Evolutionary conservation across 2,113 vertebrate genomes (phyloP), one percentile per base, ranked within the genome.

Genomic region (Platycercus adscitus): DNA sequence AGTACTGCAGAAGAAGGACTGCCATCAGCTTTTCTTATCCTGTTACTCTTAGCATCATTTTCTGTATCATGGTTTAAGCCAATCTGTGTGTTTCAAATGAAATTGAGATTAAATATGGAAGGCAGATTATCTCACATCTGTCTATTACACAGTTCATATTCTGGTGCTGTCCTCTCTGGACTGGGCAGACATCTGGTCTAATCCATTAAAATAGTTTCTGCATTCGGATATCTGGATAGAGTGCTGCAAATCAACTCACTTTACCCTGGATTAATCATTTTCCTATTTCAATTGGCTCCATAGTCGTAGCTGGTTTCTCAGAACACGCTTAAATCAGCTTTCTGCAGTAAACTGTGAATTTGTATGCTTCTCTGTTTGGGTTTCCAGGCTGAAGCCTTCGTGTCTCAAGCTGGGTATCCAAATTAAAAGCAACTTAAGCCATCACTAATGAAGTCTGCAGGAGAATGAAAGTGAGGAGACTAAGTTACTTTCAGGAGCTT

Each of bases 91-190:
- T 86, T 93, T 94, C 37, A 85, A 66, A 75, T 89, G 61, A 86
- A 91, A 81, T 11, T 81, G 89, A 83, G 89, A 46, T 4, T 91
- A 94, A 43, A 23, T 64, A 19, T 31, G 46, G 31, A 46, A 82
- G 56, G 78, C 44, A 49, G 84, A 60, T 91, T 86, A 81, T 77
- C 64, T 91, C 68, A 93, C 43, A 90, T 81, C 71, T 93, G 60
- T 71, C 50, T 91, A 7, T 33, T 66, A 2, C 4, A 2, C 55
- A 47, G 85, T 53, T 89, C 60, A 16, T 77, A 31, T 93, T 87
- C 64, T 77, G 58, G 29, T 90, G 53, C 63, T 88, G 0, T 88
- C 58, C 71, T 85, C 82, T 33, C 79, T 90, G 81, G 66, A 83
- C 52, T 63, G 43, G 46, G 71, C 72, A 66, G 91, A 80, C 79